Conservation (phyloP, 53 echinoderm and acorn worm genomes). For the Holothuria leucospilota region DNA sequence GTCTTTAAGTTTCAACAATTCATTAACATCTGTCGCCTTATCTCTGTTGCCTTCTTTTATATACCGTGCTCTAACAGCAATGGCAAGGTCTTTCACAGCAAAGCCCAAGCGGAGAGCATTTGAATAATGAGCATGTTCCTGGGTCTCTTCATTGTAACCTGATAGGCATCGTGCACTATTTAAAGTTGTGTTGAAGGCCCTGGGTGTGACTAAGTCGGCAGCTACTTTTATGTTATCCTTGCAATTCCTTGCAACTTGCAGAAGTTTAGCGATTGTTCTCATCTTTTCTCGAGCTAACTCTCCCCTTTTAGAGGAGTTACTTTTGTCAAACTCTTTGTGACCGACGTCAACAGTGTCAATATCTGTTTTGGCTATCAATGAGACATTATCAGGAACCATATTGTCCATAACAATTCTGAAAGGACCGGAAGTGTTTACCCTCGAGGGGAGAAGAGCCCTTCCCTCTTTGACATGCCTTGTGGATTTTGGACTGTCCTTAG, state of each 20-base stretch:
- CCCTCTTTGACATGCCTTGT: slow-evolving; percentile 3
- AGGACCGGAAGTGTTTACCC: background rate
- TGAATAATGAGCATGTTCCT: slow-evolving; percentile 33
- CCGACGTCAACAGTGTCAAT: slow-evolving; percentile 55
- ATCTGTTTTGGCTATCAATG: background rate
- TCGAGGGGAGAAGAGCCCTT: slow-evolving; percentile 6
- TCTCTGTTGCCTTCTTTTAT: slow-evolving; percentile 31
- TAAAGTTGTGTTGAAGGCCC: slow-evolving; percentile 7
- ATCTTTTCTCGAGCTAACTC: slow-evolving; percentile 50
- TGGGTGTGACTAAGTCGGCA: background rate
- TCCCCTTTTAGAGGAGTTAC: slow-evolving; percentile 44
- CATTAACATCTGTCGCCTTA: background rate
- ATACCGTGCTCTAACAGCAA: slow-evolving; percentile 40
- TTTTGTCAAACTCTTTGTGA: slow-evolving; percentile 30
- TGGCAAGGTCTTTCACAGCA: slow-evolving; percentile 60
- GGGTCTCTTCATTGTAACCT: slow-evolving; percentile 36
- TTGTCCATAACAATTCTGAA: background rate
- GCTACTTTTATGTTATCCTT: slow-evolving; percentile 19
- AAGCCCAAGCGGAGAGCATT: slow-evolving; percentile 47
- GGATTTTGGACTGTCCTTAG: background rate
- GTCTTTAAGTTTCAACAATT: no score
- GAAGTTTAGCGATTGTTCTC: slow-evolving; percentile 50
- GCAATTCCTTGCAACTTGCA: slow-evolving; percentile 26
- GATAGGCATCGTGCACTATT: slow-evolving; percentile 31
- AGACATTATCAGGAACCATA: background rate